Conservation (phyloP, 2,888 invertebrate species). For the Rosalia funebris region DNA sequence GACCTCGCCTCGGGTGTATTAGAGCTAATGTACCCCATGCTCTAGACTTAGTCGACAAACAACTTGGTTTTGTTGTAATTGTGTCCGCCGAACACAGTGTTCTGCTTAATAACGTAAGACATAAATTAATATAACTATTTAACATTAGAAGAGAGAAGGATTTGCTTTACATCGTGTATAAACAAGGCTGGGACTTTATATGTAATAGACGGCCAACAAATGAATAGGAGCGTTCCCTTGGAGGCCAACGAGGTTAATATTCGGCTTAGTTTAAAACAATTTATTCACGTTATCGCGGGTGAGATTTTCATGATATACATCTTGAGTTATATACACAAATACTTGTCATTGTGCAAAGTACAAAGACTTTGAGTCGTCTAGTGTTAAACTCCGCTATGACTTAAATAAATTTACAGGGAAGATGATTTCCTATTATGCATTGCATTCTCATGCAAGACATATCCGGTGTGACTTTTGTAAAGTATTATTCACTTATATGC, state of each 20-base stretch:
- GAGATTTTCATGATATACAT: too few species aligned
- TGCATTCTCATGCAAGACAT: too few species aligned
- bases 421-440: too few species aligned
- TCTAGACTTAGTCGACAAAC: slow-evolving; percentile 61
- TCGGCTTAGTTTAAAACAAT: neutral
- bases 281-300: too few species aligned
- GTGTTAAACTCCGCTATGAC: too few species aligned
- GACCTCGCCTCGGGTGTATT: slow-evolving; percentile 61
- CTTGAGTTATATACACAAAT: too few species aligned
- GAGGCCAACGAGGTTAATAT: slow-evolving; percentile 13
- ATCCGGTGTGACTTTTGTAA: too few species aligned
- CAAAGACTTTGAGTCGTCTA: too few species aligned
- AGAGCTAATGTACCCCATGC: slow-evolving; percentile 59
- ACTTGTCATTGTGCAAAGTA: too few species aligned
- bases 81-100: slow-evolving; percentile 60
- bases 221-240: slow-evolving; percentile 31
- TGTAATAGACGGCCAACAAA: slow-evolving; percentile 36
- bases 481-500: too few species aligned
- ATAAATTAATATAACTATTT: slow-evolving; percentile 64
- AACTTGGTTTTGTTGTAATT: slow-evolving; percentile 63
- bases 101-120: slow-evolving; percentile 63
- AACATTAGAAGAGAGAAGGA: slow-evolving; percentile 56
- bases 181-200: slow-evolving; percentile 48
- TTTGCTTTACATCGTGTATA: slow-evolving; percentile 59
- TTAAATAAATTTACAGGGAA: too few species aligned